These are phyloP conservation scores for Scelioninae gen. 2 DNA, from an alignment of 2,888 invertebrate genomes.

Conservation along the genomic window DNA sequence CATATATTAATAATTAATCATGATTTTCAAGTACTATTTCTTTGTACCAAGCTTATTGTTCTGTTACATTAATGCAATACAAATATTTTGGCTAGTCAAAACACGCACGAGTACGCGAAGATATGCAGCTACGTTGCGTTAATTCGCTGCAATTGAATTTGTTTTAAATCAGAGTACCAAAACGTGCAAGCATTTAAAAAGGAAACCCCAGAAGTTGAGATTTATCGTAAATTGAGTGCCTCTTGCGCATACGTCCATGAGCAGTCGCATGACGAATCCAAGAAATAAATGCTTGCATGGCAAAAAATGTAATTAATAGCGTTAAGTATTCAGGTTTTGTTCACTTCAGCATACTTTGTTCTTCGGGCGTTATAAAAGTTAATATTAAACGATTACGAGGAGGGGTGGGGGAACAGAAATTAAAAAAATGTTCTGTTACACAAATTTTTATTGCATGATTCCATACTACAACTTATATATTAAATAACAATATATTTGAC, in stretches of 20 bases:
- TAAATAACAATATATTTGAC: no score
- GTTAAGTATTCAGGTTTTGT: conserved; percentile 1
- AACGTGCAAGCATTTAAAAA: conserved; percentile 59
- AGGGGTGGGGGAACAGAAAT: not conserved
- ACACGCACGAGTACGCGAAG: conserved; percentile 47
- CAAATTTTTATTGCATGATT: not conserved
- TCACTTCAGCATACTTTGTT: conserved; percentile 2
- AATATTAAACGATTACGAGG: no score
- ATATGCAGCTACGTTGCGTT: conserved; percentile 19
- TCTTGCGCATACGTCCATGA: conserved; percentile 15
- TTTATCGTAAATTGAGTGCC: conserved; percentile 58
- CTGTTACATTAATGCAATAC: conserved; percentile 3
- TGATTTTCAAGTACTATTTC: not conserved
- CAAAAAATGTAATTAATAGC: conserved; percentile 21
- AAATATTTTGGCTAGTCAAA: conserved; percentile 30
- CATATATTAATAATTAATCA: not conserved
- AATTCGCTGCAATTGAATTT: conserved; percentile 50
- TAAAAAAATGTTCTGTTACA: not conserved
- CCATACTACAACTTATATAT: no score
- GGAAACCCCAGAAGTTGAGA: conserved; percentile 29
- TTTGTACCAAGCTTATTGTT: conserved; percentile 8
- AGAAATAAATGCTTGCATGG: conserved; percentile 16
- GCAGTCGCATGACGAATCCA: conserved; percentile 15
- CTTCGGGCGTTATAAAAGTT: not conserved
- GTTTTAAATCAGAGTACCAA: conserved; percentile 50